Percentiles rank a stretch among this genome's conserved stretches.
phyloP scores from a whole-genome alignment of 2,888 invertebrate species.

The Rotaria macrura region DNA sequence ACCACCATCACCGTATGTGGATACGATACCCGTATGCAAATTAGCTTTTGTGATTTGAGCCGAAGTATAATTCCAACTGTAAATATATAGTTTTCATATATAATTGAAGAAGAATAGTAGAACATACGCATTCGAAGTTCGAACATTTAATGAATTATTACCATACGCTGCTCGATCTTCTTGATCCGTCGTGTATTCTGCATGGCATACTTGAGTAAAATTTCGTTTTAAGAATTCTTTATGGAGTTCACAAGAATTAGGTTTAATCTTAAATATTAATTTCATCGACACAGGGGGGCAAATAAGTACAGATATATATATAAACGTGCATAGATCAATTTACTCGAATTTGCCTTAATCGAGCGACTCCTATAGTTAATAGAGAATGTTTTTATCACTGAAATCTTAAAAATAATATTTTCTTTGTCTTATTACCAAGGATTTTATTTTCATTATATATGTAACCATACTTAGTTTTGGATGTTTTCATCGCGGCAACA shows the following conservation, averaged over 20 bases:
- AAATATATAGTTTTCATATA: neutral
- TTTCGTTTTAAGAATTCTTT: neutral
- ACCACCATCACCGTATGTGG: neutral
- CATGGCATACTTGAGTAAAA: neutral
- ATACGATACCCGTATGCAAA: neutral
- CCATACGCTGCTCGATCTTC: neutral
- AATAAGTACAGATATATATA: too few relatives aligned
- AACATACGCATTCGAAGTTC: neutral
- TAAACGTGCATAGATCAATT: neutral
- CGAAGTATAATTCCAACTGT: neutral
- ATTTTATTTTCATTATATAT: slow-evolving; percentile 50
- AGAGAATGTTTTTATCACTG: too few relatives aligned
- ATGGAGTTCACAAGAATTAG: neutral
- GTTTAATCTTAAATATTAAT: neutral
- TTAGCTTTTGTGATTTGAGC: neutral
- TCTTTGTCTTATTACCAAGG: slow-evolving; percentile 39
- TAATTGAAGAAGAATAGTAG: too few relatives aligned
- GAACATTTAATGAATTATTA: neutral
- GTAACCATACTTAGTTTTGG: slow-evolving; percentile 41
- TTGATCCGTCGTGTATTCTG: neutral
- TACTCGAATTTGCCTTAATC: neutral
- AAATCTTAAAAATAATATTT: too few relatives aligned
- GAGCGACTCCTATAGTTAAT: neutral
- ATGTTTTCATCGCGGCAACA: neutral
- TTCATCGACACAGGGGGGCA: too few relatives aligned